Base-by-base conservation (phyloP, 2,113 vertebrate species). In the Beaufortia kweichowensis region DNA sequence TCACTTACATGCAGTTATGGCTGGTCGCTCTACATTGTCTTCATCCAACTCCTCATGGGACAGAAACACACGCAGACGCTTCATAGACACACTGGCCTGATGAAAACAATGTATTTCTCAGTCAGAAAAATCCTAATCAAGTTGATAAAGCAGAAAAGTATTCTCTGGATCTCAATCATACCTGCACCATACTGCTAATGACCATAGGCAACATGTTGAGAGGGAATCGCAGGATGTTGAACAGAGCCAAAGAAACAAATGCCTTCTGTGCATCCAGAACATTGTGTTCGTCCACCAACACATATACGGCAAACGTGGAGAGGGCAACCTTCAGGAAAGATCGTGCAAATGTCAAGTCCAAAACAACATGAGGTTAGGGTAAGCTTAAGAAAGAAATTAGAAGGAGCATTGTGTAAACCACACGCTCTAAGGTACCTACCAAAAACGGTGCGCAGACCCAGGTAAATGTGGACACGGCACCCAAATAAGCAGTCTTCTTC, bases 371-470 rank as follows among this genome's bases (percentile, higher is more conserved):
- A 50, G 10, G 35, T 39, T 9, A 39, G 3, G 10, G 10, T 39
- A 50, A n/a, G 4, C 6, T 6, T n/a, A n/a, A 7, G 2, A 2
- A 53, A 53, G 48, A n/a, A 15, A 14, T 11, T 1, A 46, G 14
- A 14, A 14, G 14, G 2, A 15, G 14, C 3, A 46, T 14, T 15
- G 10, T 46, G 1, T 3, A 14, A 46, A 21, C 7, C 6, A 21
- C 48, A 53, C 3, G 19, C 15, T 39, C 31, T 60, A 72, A 41
- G 1, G 8, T 1, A 11, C 96, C 94, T 88, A 99, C 97, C 94
- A 99, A 87, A 87, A 99, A 99, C 0, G 97, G 97, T 2, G 97
- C 95, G 75, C 96, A 98, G 83, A 98, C 93, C 97, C 97, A 99
- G 46, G 97, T 98, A 91, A 99, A 99, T 55, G 96, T 97, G 65